Base-by-base conservation (phyloP, 2,113 vertebrate genomes). In the Macrotis lagotis region DNA sequence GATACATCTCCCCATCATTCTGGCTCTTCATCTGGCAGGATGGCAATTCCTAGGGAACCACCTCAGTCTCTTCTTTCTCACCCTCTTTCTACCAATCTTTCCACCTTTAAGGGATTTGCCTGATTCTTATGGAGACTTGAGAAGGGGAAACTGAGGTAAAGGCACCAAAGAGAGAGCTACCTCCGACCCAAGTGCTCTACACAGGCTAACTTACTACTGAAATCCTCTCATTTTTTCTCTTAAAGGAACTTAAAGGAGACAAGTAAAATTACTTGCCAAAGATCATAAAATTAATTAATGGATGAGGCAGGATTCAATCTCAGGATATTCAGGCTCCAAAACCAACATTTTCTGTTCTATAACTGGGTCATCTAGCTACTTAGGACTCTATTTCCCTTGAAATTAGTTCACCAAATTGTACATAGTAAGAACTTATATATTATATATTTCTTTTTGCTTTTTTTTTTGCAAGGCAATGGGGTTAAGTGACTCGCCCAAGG, bases 221-320 rank as follows among this genome's bases (percentile, higher is more conserved):
- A n/a, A n/a, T 25, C 44, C 25, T 3, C 0, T 0, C 0, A 0
- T n/a, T n/a, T n/a, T n/a, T n/a, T n/a, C 52, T 53, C 52, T 26
- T 53, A 7, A 53, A 25, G 12, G 37, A 66, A 66, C 12, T 66
- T 28, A 66, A 66, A 31, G 31, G 55, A 66, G 37, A 37, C 31
- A 37, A 16, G 28, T 37, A 14, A 66, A 66, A 37, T 37, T 2
- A 66, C 22, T 66, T 66, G 31, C 12, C 55, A 66, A 37, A 31
- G 28, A 11, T 66, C 31, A 37, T 37, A 37, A 37, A 66, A 12
- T 12, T 66, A 66, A 12, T 66, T 14, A 37, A 31, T 66, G 31
- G 31, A 7, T 37, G 55, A 59, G 28, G 28, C 55, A 59, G 28
- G 55, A 59, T 59, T 31, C 10, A 59, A 37, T 31, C 28, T 59